A percentile compares a stretch with the other conserved stretches of the same genome.
These are phyloP conservation scores for Tachysurus fulvidraco DNA, from an alignment of 2,113 vertebrate genomes.

Conservation along the genomic window DNA sequence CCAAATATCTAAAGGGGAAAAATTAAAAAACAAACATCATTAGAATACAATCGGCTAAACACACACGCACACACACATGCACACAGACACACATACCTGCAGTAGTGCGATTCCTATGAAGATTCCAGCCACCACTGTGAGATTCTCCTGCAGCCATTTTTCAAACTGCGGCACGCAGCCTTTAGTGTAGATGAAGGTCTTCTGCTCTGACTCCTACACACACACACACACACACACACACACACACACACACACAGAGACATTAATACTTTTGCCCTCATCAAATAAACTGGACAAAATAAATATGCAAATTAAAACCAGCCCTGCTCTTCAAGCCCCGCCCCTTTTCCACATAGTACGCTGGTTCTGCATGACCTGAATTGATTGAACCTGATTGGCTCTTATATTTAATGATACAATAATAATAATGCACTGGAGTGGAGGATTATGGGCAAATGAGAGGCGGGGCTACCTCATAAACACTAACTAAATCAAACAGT, in stretches of 20 bases:
- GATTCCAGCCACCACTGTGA: slow-evolving; percentile 96
- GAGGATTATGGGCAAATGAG: background rate
- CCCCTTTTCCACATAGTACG: background rate
- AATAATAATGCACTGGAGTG: no score
- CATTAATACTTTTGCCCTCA: background rate
- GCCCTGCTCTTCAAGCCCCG: background rate
- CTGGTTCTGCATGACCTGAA: background rate
- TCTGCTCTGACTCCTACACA: slow-evolving; percentile 90
- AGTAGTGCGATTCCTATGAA: slow-evolving; percentile 97
- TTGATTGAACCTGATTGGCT: no score
- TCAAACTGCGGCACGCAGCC: slow-evolving; percentile 99
- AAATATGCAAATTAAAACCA: background rate
- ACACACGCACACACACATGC: slow-evolving; percentile 5
- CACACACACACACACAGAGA: background rate
- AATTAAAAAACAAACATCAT: background rate
- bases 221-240: slow-evolving; percentile 37
- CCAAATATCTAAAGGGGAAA: slow-evolving; percentile 87
- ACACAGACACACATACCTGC: slow-evolving; percentile 75
- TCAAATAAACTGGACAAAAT: background rate
- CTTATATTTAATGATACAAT: background rate
- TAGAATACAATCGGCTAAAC: background rate
- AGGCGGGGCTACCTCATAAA: background rate
- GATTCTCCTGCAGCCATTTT: slow-evolving; percentile 98
- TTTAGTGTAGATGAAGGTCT: slow-evolving; percentile 95
- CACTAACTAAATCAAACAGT: background rate